A percentile compares a stretch with the other conserved stretches of the same genome.
Evolutionary conservation across 1,140 invertebrate species (phyloP).

Genomic region (Hyphantria cunea): DNA sequence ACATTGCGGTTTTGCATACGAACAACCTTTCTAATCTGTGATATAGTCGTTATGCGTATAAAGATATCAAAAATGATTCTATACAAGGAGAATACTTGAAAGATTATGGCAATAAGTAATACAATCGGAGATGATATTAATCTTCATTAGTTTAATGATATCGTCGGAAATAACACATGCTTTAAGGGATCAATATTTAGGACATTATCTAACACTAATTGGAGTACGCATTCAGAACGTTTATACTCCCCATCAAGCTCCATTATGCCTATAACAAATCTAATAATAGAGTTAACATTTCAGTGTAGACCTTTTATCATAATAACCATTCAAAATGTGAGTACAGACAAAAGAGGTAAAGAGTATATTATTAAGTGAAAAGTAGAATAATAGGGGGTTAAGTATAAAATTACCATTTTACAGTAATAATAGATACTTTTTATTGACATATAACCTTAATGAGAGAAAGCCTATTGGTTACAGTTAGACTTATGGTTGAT

Average conservation of each 20-base stretch:
- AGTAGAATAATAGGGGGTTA: not conserved
- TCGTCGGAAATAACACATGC: not conserved
- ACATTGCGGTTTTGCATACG: no score
- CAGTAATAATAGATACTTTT: no score
- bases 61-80: not conserved
- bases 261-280: constrained; percentile 4
- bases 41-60: no score
- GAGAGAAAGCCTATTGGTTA: constrained; percentile 40
- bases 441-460: no score
- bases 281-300: constrained; percentile 16
- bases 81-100: no score
- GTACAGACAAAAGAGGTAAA: constrained; percentile 1
- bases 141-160: not conserved
- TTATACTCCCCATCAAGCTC: constrained; percentile 1
- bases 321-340: constrained; percentile 12
- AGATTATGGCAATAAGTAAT: no score
- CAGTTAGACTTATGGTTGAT: constrained; percentile 44
- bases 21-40: no score
- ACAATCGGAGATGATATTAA: no score
- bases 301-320: not conserved
- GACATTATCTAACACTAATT: constrained; percentile 7
- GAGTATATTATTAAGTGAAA: not conserved
- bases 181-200: constrained; percentile 2
- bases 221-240: not conserved
- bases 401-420: no score